These are phyloP conservation scores for Colossoma macropomum DNA, from an alignment of 2,113 vertebrate species.

Conservation along the genomic window DNA sequence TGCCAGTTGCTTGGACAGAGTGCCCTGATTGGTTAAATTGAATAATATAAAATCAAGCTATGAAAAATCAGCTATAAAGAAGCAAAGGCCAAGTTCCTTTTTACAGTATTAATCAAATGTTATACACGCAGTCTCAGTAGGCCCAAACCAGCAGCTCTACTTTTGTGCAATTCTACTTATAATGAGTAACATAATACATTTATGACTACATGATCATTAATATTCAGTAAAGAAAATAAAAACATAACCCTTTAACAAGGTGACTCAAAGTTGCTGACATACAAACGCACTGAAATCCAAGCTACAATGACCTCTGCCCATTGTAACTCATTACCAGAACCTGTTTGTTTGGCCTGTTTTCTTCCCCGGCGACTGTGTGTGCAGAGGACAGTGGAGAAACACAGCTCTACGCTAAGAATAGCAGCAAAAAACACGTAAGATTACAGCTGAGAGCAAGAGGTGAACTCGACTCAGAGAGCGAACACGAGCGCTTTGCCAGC, in stretches of 20 bases:
- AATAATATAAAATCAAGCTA: too few relatives aligned
- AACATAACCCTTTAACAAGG: not conserved
- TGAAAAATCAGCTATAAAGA: too few relatives aligned
- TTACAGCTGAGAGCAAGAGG: not conserved
- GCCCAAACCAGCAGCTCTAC: too few relatives aligned
- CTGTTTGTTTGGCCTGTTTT: constrained; percentile 14
- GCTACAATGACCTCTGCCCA: not conserved
- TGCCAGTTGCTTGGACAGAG: too few relatives aligned
- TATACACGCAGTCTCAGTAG: too few relatives aligned
- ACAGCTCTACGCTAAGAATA: constrained; percentile 31
- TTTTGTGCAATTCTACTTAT: too few relatives aligned
- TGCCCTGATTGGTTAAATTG: too few relatives aligned
- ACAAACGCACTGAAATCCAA: not conserved
- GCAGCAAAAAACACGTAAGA: constrained; percentile 11
- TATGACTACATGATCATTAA: too few relatives aligned
- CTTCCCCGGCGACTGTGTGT: not conserved
- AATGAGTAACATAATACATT: too few relatives aligned
- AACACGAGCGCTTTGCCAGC: not conserved
- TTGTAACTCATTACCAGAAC: constrained; percentile 24
- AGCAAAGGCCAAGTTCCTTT: too few relatives aligned
- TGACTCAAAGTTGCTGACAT: not conserved
- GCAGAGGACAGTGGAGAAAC: not conserved
- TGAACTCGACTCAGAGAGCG: not conserved
- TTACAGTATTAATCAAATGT: too few relatives aligned
- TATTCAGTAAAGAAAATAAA: too few relatives aligned